Conservation (phyloP, 2,113 vertebrate species). For the Prinia subflava region DNA sequence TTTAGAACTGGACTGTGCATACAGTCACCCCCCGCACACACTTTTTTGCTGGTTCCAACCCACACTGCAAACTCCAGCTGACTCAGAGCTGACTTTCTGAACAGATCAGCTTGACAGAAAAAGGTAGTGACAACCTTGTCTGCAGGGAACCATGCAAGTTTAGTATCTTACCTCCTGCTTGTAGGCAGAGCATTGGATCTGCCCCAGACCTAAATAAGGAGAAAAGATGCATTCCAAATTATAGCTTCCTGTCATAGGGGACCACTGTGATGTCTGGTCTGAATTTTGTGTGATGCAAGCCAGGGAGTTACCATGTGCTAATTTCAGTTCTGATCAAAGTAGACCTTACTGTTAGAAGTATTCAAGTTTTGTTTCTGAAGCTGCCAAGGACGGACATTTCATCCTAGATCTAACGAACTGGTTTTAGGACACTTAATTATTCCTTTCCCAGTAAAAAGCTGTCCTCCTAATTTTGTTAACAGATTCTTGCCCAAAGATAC, state of each 20-base stretch:
- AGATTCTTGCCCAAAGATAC: not conserved
- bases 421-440: not conserved
- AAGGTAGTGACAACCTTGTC: not conserved
- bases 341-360: not conserved
- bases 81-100: conserved; percentile 13
- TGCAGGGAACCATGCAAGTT: not conserved
- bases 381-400: not conserved
- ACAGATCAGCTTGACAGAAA: not conserved
- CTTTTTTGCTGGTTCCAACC: not conserved
- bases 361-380: not conserved
- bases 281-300: not conserved
- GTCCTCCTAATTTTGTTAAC: not conserved
- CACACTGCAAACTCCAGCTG: not conserved
- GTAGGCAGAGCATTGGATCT: not conserved
- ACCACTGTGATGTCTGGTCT: not conserved
- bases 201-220: not conserved
- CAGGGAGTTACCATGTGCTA: not conserved
- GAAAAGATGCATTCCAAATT: not conserved
- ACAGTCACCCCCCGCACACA: too few relatives aligned
- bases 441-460: not conserved
- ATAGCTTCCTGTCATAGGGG: not conserved
- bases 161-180: not conserved
- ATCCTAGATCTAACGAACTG: not conserved
- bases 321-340: not conserved
- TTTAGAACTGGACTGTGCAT: not conserved